Evolutionary conservation across 1,140 invertebrate species (phyloP).

Genomic region (Anoplophora glabripennis): DNA sequence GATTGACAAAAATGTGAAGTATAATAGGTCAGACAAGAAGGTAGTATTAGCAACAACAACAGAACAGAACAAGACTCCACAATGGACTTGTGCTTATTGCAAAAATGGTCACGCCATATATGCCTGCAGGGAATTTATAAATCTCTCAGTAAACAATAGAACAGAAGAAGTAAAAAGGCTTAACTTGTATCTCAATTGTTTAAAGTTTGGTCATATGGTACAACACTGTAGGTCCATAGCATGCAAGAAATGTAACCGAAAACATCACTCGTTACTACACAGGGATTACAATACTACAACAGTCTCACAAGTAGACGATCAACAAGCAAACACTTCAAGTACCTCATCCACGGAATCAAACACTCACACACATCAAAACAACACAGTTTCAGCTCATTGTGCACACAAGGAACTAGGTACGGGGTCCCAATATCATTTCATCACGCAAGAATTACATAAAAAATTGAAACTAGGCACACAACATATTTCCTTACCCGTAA

Average conservation of each 20-base stretch:
- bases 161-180: too few species aligned
- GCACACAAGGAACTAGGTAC: constrained; percentile 13
- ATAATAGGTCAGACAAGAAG: background rate
- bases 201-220: too few species aligned
- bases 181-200: too few species aligned
- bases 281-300: constrained; percentile 1
- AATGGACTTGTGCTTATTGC: too few species aligned
- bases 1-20: background rate
- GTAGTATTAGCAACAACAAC: too few species aligned
- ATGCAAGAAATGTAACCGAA: background rate
- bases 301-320: background rate
- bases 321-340: background rate
- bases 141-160: too few species aligned
- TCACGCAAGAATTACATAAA: constrained; percentile 7
- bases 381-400: background rate
- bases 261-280: constrained; percentile 21
- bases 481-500: constrained; percentile 1
- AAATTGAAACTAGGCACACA: constrained; percentile 4
- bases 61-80: too few species aligned
- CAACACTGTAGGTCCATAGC: too few species aligned
- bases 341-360: background rate
- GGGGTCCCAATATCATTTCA: constrained; percentile 21
- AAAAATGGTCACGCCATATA: too few species aligned
- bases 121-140: too few species aligned
- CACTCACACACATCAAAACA: background rate